Conservation (phyloP, 2,888 invertebrate genomes). For the Copidosoma aretas region DNA sequence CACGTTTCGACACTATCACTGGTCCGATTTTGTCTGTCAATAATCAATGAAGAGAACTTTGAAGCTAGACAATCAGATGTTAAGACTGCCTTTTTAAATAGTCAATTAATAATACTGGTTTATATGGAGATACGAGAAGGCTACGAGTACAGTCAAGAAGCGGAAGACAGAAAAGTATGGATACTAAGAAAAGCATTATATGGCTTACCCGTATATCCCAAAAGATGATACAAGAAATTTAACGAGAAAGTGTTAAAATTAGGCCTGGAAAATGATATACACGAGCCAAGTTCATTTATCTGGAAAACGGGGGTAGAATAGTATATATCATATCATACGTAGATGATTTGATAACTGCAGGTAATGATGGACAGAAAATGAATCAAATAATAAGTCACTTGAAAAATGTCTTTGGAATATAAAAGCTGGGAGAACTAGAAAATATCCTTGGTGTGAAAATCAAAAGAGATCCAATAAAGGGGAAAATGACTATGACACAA, state of each 20-base stretch:
- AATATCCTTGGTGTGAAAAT: conserved; percentile 42
- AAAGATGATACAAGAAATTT: conserved; percentile 17
- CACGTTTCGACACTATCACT: too few relatives aligned
- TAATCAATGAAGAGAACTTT: too few relatives aligned
- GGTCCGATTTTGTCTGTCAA: too few relatives aligned
- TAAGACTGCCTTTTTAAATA: too few relatives aligned
- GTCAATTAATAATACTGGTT: too few relatives aligned
- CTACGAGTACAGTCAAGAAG: too few relatives aligned
- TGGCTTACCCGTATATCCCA: conserved; percentile 20
- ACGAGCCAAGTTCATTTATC: conserved; percentile 37
- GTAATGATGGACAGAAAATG: neutral
- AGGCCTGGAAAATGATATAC: conserved; percentile 38
- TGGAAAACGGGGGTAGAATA: too few relatives aligned
- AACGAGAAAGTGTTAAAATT: conserved; percentile 35
- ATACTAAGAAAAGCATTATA: too few relatives aligned
- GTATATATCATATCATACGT: conserved; percentile 11
- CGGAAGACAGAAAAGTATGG: too few relatives aligned
- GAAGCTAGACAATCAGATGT: too few relatives aligned
- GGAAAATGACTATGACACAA: conserved; percentile 13
- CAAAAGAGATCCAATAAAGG: conserved; percentile 37
- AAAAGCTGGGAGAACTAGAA: conserved; percentile 31
- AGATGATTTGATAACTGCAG: neutral
- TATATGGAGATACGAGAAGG: too few relatives aligned
- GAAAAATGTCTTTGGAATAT: conserved; percentile 35
- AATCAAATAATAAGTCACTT: conserved; percentile 29